Evolutionary conservation across 2,888 invertebrate genomes (phyloP).

Genomic region (Xanthia icteritia): DNA sequence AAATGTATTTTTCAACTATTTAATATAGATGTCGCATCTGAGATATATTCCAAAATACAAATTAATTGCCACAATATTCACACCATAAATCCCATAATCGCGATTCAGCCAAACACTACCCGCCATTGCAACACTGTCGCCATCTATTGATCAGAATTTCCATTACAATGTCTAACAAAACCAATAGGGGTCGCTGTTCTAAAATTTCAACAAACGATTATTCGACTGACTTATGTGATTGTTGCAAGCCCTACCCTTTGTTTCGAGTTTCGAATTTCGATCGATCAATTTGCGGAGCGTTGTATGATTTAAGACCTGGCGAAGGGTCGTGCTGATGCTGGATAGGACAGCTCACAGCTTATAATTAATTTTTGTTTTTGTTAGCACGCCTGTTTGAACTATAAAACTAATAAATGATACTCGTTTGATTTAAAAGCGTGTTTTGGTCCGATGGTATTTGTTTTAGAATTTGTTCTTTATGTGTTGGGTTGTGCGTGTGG

Average conservation of each 20-base stretch:
- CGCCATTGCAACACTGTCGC: slow-evolving; percentile 44
- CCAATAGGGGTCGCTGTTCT: slow-evolving; percentile 64
- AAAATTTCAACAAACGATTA: slow-evolving; percentile 55
- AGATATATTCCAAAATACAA: neutral
- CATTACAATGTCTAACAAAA: slow-evolving; percentile 31
- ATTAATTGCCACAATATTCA: neutral
- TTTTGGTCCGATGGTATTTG: slow-evolving; percentile 48
- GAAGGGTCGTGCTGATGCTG: slow-evolving; percentile 85
- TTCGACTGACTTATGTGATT: slow-evolving; percentile 69
- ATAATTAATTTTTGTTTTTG: slow-evolving; percentile 74
- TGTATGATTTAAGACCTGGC: slow-evolving; percentile 80
- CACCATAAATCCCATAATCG: slow-evolving; percentile 22
- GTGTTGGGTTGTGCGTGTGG: slow-evolving; percentile 20
- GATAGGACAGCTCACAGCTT: slow-evolving; percentile 72
- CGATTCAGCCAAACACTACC: slow-evolving; percentile 13
- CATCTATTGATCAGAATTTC: slow-evolving; percentile 56
- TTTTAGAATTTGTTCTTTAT: slow-evolving; percentile 49
- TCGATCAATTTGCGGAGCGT: slow-evolving; percentile 76
- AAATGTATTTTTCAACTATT: neutral
- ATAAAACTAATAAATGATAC: slow-evolving; percentile 65
- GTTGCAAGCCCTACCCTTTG: slow-evolving; percentile 63
- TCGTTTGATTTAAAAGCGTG: slow-evolving; percentile 55
- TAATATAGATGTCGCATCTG: neutral
- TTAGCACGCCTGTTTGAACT: slow-evolving; percentile 60
- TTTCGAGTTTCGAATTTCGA: slow-evolving; percentile 65